Evolutionary conservation across 2,113 vertebrate species (phyloP).

Genomic region (Terrapene triunguis): DNA sequence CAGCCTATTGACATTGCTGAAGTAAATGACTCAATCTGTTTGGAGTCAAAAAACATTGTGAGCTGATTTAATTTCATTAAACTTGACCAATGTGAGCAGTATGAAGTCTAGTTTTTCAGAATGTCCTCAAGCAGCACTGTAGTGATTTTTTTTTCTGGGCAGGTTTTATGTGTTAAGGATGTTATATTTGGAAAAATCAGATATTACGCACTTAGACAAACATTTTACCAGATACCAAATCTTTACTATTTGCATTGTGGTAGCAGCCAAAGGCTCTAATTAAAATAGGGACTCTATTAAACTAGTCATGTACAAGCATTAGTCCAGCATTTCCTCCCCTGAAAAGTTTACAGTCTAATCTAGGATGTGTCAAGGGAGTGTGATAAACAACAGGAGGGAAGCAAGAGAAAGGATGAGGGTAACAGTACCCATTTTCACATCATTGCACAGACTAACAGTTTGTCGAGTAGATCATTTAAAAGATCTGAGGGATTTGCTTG

Average conservation of each 20-base stretch:
- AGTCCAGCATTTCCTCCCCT: neutral
- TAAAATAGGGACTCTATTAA: neutral
- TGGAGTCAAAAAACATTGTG: neutral
- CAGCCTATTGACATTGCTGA: constrained; percentile 9
- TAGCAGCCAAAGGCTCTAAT: neutral
- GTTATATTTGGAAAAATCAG: neutral
- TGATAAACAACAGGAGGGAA: neutral
- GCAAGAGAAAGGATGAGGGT: neutral
- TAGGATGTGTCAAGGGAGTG: neutral
- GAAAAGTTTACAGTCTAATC: neutral
- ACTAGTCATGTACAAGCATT: neutral
- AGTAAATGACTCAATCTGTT: constrained; percentile 24
- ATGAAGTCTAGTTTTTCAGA: neutral
- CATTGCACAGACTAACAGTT: neutral
- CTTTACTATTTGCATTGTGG: neutral
- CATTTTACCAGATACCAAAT: neutral
- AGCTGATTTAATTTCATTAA: constrained; percentile 23
- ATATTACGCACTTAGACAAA: neutral
- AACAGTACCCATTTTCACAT: neutral
- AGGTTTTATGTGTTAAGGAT: neutral
- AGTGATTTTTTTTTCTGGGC: neutral
- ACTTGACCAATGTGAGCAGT: constrained; percentile 19
- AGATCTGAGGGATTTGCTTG: neutral
- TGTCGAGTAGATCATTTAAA: neutral
- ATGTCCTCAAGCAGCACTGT: neutral